These are phyloP conservation scores for Hemibagrus wyckioides DNA, from an alignment of 2,113 vertebrate genomes.

Conservation along the genomic window DNA sequence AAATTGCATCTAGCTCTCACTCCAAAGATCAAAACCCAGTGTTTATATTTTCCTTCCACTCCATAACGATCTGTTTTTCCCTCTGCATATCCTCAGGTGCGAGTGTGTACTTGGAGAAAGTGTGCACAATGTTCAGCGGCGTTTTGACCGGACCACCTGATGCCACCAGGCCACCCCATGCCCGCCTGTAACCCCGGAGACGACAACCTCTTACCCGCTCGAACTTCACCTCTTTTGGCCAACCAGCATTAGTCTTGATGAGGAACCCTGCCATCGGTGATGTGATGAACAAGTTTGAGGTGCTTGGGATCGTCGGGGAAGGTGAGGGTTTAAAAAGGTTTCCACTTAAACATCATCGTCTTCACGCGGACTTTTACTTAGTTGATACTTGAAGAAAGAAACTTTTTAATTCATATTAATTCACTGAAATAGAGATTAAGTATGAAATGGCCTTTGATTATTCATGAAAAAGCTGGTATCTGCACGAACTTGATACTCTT, in stretches of 20 bases:
- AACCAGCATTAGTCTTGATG: slow-evolving; percentile 92
- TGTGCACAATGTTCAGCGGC: slow-evolving; percentile 60
- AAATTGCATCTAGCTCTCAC: not conserved
- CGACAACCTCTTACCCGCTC: slow-evolving; percentile 26
- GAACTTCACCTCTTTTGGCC: slow-evolving; percentile 75
- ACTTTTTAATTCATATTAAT: not conserved
- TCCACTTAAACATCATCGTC: not conserved
- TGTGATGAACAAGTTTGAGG: slow-evolving; percentile 99
- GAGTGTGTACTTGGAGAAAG: slow-evolving; percentile 37
- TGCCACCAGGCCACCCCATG: slow-evolving; percentile 56
- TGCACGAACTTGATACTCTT: not conserved
- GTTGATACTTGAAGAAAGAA: not conserved
- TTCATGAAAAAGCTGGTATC: not conserved
- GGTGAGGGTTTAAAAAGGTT: slow-evolving; percentile 76
- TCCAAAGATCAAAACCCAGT: not conserved
- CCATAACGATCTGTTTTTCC: not conserved
- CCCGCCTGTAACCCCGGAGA: slow-evolving; percentile 57
- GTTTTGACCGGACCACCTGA: slow-evolving; percentile 45
- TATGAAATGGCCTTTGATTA: not conserved
- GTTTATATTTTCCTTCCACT: not conserved
- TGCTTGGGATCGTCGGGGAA: slow-evolving; percentile 99
- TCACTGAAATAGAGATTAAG: not conserved
- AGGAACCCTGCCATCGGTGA: slow-evolving; percentile 97
- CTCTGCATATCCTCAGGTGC: slow-evolving; percentile 52
- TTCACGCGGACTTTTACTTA: not conserved